Base-by-base conservation (phyloP, 2,888 invertebrate genomes). In the Temnothorax ravouxi region DNA sequence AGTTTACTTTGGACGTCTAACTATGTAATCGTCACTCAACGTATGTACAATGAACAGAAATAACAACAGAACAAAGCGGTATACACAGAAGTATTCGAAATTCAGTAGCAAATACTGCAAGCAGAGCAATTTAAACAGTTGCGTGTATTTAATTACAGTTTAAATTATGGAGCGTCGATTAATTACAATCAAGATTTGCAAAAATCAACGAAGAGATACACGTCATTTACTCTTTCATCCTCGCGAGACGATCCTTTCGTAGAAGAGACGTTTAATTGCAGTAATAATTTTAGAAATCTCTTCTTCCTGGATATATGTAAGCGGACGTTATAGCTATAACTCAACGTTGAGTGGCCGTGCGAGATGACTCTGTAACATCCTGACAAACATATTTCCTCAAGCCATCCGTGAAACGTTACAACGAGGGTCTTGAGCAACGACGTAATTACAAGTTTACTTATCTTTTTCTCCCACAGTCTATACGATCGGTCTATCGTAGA, bases 391-490 rank as follows among this genome's bases (percentile, higher is more conserved):
- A 71, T 72, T 71, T 80, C 38, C 47, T 71, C 47, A 59, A 79
- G 25, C 71, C 71, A 59, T 50, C 79, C 79, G 59, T 71, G 38
- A 80, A 71, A 59, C 59, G 13, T 64, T 71, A 71, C 79, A 80
- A 80, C 18, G 72, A 71, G 79, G 18, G 34, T 47, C 71, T 80
- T 80, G 38, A 79, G 59, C 71, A 79, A 77, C 25, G 71, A 71
- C 25, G 13, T 80, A 66, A 77, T 66, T 59, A 66, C 25, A 18
- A 71, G 59, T 59, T 54, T 71, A 71, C 47, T 59, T 71, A 50
- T 59, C 71, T 29, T 59, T 71, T 47, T 71, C 59, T 50, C 21
- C 8, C 34, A 54, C 52, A 29, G 41, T 44, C 13, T n/a, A 38
- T n/a, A 38, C 38, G 18, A 34, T 64, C 25, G 34, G 21, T 2